Base-by-base conservation (phyloP, 2,797 vertebrate species). In the Threskiornis aethiopicus region DNA sequence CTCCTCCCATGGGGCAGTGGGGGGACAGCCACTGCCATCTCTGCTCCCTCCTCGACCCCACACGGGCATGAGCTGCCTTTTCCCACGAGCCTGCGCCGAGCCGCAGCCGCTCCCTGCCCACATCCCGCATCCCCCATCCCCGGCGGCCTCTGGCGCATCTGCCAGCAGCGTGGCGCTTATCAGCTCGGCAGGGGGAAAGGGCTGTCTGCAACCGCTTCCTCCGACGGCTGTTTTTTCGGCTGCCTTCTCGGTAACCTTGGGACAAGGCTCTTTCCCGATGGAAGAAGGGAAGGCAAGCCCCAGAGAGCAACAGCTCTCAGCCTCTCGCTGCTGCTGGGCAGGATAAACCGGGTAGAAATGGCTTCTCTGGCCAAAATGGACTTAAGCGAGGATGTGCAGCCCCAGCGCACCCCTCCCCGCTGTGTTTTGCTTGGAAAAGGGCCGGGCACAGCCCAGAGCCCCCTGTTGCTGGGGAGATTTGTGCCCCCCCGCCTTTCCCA, bases 381-480 rank as follows among this genome's bases (percentile, higher is more conserved):
- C 70, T 20, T 3, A 28, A 86, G 35, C 3, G 35, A 71, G 83
- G 90, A 87, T 81, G 47, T 57, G 58, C 90, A 83, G 75, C 75
- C 70, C 70, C 82, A 54, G 78, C 77, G 1, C 77, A 54, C n/a
- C 84, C 28, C 82, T 84, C 90, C 84, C 49, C 42, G 8, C 47
- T 20, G 49, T 41, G 37, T 92, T 94, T 92, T 18, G 29, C 62
- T 95, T 87, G 92, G 93, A 81, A 87, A 70, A 49, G 90, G 79
- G 82, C 94, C 26, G 78, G 77, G 83, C 62, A 17, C 42, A 89
- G 91, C 86, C 31, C 78, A 58, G 73, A 90, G 47, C 65, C 90
- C 92, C 90, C 93, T 92, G 95, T 93, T 92, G 84, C 94, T 96
- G 92, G 93, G 93, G 91, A 93, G 72, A 94, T 91, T 93, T 84